Percentiles rank a stretch among this genome's conserved stretches.
Conservation (phyloP, 2,888 invertebrate genomes). For the Rhagophthalmus giganteus region DNA sequence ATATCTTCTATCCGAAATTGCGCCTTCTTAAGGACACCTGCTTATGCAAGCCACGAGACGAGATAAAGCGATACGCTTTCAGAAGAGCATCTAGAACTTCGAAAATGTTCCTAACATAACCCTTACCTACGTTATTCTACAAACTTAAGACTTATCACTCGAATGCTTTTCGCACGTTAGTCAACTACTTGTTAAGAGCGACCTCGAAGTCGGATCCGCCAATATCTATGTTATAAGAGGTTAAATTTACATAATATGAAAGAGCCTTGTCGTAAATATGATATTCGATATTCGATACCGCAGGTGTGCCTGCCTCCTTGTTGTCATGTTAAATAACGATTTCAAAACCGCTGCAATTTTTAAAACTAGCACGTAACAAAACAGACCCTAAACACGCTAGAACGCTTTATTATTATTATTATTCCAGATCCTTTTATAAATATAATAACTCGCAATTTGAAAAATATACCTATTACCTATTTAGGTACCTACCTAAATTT, state of each 20-base stretch:
- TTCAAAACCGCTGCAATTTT: background rate
- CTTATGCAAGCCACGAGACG: conserved; percentile 28
- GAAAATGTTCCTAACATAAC: conserved; percentile 23
- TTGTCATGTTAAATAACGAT: conserved; percentile 17
- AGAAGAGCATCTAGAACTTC: conserved; percentile 22
- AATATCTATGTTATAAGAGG: conserved; percentile 19
- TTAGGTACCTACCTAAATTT: too few relatives aligned
- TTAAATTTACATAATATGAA: conserved; percentile 24
- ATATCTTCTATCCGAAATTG: conserved; percentile 39
- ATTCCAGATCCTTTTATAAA: too few relatives aligned
- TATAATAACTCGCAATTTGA: too few relatives aligned
- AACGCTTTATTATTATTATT: too few relatives aligned
- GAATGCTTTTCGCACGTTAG: conserved; percentile 8
- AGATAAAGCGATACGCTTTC: conserved; percentile 29
- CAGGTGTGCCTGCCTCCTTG: conserved; percentile 18
- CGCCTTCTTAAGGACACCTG: conserved; percentile 33
- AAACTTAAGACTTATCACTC: conserved; percentile 18
- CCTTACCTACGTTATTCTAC: conserved; percentile 16
- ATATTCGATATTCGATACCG: conserved; percentile 18
- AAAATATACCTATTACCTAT: too few relatives aligned
- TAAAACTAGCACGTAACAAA: background rate
- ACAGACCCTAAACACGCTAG: conserved; percentile 1
- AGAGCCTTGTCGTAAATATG: conserved; percentile 16
- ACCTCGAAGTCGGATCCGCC: conserved; percentile 9
- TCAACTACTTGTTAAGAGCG: conserved; percentile 15